Evolutionary conservation across 2,888 invertebrate genomes (phyloP).

Genomic region (Hyalella azteca): DNA sequence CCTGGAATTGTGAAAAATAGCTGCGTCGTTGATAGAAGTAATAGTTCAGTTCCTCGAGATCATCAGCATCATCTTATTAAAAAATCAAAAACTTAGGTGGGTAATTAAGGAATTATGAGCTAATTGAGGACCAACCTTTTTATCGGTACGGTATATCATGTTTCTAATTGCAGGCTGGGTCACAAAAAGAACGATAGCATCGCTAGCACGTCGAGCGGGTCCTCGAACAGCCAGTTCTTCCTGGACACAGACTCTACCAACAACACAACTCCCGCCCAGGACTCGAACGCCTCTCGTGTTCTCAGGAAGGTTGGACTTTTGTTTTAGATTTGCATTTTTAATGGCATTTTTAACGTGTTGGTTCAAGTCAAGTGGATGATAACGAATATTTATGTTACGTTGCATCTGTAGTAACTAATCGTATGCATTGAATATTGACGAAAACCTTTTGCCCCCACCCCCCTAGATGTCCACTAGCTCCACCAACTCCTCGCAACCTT

Average conservation of each 20-base stretch:
- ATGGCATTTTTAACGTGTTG: neutral
- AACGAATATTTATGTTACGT: neutral
- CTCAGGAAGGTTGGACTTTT: slow-evolving; percentile 68
- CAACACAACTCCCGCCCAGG: slow-evolving; percentile 66
- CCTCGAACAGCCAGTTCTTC: slow-evolving; percentile 75
- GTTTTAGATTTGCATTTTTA: neutral
- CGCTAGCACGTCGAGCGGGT: slow-evolving; percentile 85
- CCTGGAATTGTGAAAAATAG: too few relatives aligned
- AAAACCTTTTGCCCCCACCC: neutral
- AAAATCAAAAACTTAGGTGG: too few relatives aligned
- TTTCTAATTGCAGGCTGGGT: slow-evolving; percentile 65
- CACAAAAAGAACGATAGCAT: slow-evolving; percentile 91
- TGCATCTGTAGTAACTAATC: neutral
- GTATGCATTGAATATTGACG: neutral
- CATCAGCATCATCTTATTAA: too few relatives aligned
- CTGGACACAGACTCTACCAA: slow-evolving; percentile 76
- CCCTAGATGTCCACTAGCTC: slow-evolving; percentile 76
- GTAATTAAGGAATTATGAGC: too few relatives aligned
- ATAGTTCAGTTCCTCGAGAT: too few relatives aligned
- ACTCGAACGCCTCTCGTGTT: slow-evolving; percentile 69
- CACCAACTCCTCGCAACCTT: slow-evolving; percentile 77
- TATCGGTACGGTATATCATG: too few relatives aligned
- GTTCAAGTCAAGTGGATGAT: too few relatives aligned
- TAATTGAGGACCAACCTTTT: too few relatives aligned
- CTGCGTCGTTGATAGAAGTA: too few relatives aligned